Evolutionary conservation across 2,888 invertebrate species (phyloP).

Genomic region (Cryptus armator): DNA sequence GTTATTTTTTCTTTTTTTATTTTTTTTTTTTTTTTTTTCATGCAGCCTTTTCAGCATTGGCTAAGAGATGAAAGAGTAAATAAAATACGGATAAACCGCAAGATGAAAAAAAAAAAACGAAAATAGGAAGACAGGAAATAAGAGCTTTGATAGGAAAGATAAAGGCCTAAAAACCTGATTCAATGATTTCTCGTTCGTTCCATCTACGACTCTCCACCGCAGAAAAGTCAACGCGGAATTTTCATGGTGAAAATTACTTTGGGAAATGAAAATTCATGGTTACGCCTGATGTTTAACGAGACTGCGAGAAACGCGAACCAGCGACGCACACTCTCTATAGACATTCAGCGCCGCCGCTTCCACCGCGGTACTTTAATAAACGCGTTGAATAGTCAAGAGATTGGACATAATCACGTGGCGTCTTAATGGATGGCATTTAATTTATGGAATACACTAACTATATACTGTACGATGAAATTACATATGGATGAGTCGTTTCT

Average conservation of each 20-base stretch:
- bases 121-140: background rate
- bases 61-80: background rate
- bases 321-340: background rate
- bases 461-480: background rate
- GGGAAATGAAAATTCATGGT: slow-evolving; percentile 62
- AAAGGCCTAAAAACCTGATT: slow-evolving; percentile 12
- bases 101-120: background rate
- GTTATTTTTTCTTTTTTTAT: background rate
- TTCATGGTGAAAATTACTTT: slow-evolving; percentile 46
- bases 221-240: slow-evolving; percentile 26
- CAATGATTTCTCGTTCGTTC: slow-evolving; percentile 21
- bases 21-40: background rate
- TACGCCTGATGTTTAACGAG: background rate
- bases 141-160: background rate
- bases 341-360: background rate
- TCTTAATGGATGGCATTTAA: slow-evolving; percentile 43
- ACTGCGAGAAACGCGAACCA: background rate
- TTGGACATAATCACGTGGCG: slow-evolving; percentile 28
- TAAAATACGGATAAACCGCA: background rate
- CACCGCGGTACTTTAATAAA: slow-evolving; percentile 30
- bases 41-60: background rate
- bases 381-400: slow-evolving; percentile 49
- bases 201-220: background rate
- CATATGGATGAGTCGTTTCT: slow-evolving; percentile 36
- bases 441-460: slow-evolving; percentile 38